Base-by-base conservation (phyloP, 2,888 invertebrate species). In the Adela reaumurella region DNA sequence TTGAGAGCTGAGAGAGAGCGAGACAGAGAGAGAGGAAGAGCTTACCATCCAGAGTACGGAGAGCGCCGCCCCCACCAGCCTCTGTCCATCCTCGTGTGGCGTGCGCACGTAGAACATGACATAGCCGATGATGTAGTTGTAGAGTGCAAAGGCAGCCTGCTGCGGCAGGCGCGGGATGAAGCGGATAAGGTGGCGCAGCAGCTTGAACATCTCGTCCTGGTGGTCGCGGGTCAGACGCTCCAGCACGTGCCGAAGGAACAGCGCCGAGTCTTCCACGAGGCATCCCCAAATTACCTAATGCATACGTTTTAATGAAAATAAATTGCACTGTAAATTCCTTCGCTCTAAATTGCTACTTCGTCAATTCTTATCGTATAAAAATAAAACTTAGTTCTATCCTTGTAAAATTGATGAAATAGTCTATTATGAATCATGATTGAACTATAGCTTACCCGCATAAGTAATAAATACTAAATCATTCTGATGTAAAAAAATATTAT, bases 41-140 rank as follows among this genome's bases (percentile, higher is more conserved):
- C 70, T 69, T 67, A 92, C 96, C 92, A 97, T 94, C 97, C 98
- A 98, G 1, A 98, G 76, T 49, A 99, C 87, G 0, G 97, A 95
- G 2, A 99, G 78, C 0, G 98, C 98, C 17, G 95, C 91, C 6
- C 96, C 95, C 52, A 98, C 94, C 45, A 96, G 85, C 64, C 94
- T 90, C 61, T 97, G 96, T 0, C 96, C 95, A 45, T 94, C 92
- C 62, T 98, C 97, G 61, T 96, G 94, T 0, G 98, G 96, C 11
- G 95, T 91, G 49, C 99, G 82, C 2, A 98, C 97, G 62, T 98
- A 98, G 74, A 97, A 99, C 98, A 99, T 99, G 2, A 99, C 94
- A 63, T 97, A 99, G 1, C 99, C 99, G 57, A 99, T 98, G 59
- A 99, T 91, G 61, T 99, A 98, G 79, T 99, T 99, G 70, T 98